These are phyloP conservation scores for Elmis aenea DNA, from an alignment of 2,888 invertebrate genomes.

Conservation along the genomic window DNA sequence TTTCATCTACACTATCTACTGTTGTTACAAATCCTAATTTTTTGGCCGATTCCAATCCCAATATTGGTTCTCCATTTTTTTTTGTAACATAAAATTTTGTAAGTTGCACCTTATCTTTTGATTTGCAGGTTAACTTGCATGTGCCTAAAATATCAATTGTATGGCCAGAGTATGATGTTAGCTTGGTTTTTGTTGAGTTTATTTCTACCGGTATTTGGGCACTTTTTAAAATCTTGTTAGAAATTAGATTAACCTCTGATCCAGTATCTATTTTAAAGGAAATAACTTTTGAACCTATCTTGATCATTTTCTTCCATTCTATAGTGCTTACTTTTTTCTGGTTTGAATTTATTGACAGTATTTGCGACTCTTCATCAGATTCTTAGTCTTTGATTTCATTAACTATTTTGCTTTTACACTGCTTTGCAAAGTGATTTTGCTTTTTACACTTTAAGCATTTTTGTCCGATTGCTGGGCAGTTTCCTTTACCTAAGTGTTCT, in stretches of 20 bases:
- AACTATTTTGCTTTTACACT: constrained; percentile 1
- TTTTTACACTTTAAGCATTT: constrained; percentile 4
- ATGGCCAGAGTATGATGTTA: constrained; percentile 1
- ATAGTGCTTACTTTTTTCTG: not conserved
- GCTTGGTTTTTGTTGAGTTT: too few species aligned
- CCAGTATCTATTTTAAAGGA: not conserved
- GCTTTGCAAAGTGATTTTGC: constrained; percentile 3
- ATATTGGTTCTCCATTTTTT: constrained; percentile 1
- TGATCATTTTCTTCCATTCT: not conserved
- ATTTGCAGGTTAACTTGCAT: constrained; percentile 3
- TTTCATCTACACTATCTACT: too few species aligned
- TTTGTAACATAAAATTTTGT: constrained; percentile 4
- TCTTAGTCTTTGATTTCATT: not conserved
- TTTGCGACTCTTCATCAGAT: not conserved
- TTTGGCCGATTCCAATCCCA: constrained; percentile 1
- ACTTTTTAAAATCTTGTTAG: not conserved
- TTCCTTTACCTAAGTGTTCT: not conserved
- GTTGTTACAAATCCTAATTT: too few species aligned
- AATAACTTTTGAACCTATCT: too few species aligned
- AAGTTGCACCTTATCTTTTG: not conserved
- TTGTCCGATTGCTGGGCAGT: constrained; percentile 2
- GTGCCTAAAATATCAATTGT: constrained; percentile 1
- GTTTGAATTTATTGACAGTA: not conserved
- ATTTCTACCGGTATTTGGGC: not conserved
- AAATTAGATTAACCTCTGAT: not conserved